Evolutionary conservation across 2,888 invertebrate species (phyloP).

Genomic region (Trissolcus japonicus): DNA sequence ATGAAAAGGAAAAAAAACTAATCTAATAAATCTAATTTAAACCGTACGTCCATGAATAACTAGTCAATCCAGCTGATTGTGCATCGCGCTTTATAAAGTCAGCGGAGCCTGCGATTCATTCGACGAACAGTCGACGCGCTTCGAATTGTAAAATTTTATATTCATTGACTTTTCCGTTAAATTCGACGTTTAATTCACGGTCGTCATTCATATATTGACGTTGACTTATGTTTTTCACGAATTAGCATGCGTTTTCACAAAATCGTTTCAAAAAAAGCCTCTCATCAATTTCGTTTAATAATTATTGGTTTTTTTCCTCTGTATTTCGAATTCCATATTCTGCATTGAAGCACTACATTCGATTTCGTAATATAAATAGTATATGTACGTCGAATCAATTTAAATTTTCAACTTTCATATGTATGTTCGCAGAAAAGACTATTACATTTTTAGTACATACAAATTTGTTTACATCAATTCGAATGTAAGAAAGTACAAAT

Average conservation of each 20-base stretch:
- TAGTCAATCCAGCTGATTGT: conserved; percentile 53
- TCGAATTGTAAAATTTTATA: conserved; percentile 57
- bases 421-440: too few species aligned
- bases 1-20: conserved; percentile 49
- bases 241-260: conserved; percentile 26
- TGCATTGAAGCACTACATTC: too few species aligned
- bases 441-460: too few species aligned
- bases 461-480: too few species aligned
- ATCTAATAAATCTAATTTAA: conserved; percentile 54
- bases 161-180: conserved; percentile 57
- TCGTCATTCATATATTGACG: conserved; percentile 38
- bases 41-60: conserved; percentile 52
- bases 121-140: conserved; percentile 53
- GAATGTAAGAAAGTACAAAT: too few species aligned
- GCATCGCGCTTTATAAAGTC: conserved; percentile 48
- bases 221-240: conserved; percentile 42
- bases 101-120: conserved; percentile 51
- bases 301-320: too few species aligned
- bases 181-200: conserved; percentile 53
- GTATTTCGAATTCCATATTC: too few species aligned
- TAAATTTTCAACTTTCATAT: too few species aligned
- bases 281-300: too few species aligned
- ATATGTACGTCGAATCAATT: too few species aligned
- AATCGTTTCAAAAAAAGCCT: background rate
- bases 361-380: too few species aligned